Base-by-base conservation (phyloP, 2,113 vertebrate genomes). In the Colinus virginianus region DNA sequence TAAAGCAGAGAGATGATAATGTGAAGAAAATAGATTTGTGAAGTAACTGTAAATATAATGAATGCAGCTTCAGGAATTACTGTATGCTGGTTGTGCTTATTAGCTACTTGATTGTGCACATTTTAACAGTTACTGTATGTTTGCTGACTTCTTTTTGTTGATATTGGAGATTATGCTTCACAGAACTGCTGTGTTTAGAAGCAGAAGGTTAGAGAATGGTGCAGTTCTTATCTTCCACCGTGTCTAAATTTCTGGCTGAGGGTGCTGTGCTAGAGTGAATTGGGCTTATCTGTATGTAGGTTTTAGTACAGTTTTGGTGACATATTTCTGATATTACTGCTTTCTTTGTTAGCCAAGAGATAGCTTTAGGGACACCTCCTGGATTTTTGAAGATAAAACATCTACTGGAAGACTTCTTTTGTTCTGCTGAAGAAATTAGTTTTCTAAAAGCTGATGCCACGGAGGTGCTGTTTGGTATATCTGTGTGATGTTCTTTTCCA, bases 321-420 rank as follows among this genome's bases (percentile, higher is more conserved):
- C 5, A 0, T 40, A 21, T 58, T 87, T 82, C 25, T 11, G 28
- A 34, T 83, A 38, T 30, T 3, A 7, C 21, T 45, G 14, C 16
- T 75, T 75, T 3, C 46, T 70, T 80, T 81, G 26, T 46, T 87
- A 80, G 25, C 36, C 32, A 18, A 62, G 49, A 62, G 66, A 13
- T 89, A 53, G 64, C 71, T 82, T 80, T 94, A 51, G 59, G 46
- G 78, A 93, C 90, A 76, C 36, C 86, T 67, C 49, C 86, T 96
- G 90, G 88, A 70, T 79, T 28, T 53, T 58, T 51, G 90, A 88
- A 82, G 70, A 23, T 80, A 71, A 78, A 79, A 42, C 55, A 34
- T 28, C 5, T 59, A 8, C 34, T 70, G 30, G 55, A 89, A 90
- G 26, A 81, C 45, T 3, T 7, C 71, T 63, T 32, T 68, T 40